Conservation (phyloP, 2,113 vertebrate species). For the Hiodon alosoides region DNA sequence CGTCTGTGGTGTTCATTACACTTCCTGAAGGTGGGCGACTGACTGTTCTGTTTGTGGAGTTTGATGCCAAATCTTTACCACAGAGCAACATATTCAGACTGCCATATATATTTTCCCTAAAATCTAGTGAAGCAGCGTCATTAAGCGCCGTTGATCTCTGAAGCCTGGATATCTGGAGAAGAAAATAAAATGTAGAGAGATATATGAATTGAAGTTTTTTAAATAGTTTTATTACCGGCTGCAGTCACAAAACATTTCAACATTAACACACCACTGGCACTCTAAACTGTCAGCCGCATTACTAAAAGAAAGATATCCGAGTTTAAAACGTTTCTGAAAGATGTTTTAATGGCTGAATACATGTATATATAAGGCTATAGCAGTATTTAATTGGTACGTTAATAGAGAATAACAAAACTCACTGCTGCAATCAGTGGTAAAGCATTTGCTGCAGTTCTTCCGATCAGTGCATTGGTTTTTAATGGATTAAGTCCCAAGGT, state of each 20-base stretch:
- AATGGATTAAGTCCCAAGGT: constrained; percentile 18
- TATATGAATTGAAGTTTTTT: neutral
- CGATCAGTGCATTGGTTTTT: constrained; percentile 25
- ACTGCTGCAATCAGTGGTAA: constrained; percentile 49
- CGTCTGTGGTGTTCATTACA: neutral
- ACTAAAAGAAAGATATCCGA: too few relatives aligned
- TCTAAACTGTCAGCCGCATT: too few relatives aligned
- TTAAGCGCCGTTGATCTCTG: constrained; percentile 36
- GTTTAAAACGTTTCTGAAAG: neutral
- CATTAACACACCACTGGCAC: too few relatives aligned
- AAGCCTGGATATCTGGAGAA: constrained; percentile 40
- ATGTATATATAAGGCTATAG: neutral
- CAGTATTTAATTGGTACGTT: neutral
- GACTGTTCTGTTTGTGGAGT: constrained; percentile 34
- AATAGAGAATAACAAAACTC: constrained; percentile 11
- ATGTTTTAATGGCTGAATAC: neutral
- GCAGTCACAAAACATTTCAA: too few relatives aligned
- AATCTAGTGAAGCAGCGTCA: constrained; percentile 43
- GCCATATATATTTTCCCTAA: constrained; percentile 43
- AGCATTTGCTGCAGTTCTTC: constrained; percentile 31
- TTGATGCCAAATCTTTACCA: constrained; percentile 33
- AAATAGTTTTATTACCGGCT: too few relatives aligned
- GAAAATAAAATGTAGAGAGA: neutral
- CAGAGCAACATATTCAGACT: constrained; percentile 54
- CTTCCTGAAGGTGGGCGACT: constrained; percentile 14